Conservation (phyloP, 2,888 invertebrate species). For the Ornithoptera priamus region DNA sequence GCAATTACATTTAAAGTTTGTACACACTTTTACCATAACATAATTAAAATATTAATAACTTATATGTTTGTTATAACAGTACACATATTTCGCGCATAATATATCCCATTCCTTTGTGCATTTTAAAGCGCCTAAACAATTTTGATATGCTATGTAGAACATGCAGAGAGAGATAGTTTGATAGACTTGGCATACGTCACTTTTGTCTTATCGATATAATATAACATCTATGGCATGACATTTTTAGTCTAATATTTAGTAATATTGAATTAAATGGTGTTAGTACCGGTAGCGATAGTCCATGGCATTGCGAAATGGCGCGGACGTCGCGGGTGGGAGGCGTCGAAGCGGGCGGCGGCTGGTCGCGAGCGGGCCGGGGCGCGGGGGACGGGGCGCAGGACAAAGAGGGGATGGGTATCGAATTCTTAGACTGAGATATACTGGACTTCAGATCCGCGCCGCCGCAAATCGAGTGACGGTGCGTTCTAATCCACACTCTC, state of each 20-base stretch:
- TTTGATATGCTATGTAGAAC: slow-evolving; percentile 16
- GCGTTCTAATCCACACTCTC: slow-evolving; percentile 60
- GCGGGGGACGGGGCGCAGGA: slow-evolving; percentile 33
- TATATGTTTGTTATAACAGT: background rate
- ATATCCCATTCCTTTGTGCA: slow-evolving; percentile 26
- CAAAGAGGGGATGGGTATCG: slow-evolving; percentile 27
- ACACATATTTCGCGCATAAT: slow-evolving; percentile 5
- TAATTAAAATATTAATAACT: background rate
- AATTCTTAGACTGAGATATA: slow-evolving; percentile 26
- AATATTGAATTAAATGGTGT: slow-evolving; percentile 77
- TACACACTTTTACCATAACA: slow-evolving; percentile 8
- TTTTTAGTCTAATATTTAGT: slow-evolving; percentile 66
- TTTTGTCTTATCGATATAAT: slow-evolving; percentile 31
- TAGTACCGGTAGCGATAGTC: slow-evolving; percentile 81
- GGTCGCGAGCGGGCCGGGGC: slow-evolving; percentile 57
- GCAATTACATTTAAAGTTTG: slow-evolving; percentile 35
- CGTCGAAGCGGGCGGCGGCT: slow-evolving; percentile 64
- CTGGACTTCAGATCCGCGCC: slow-evolving; percentile 46
- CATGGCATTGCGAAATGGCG: slow-evolving; percentile 77
- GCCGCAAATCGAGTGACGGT: slow-evolving; percentile 66
- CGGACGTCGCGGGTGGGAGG: slow-evolving; percentile 70
- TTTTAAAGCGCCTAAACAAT: slow-evolving; percentile 23
- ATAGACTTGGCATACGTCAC: slow-evolving; percentile 24
- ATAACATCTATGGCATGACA: slow-evolving; percentile 52
- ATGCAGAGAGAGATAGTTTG: slow-evolving; percentile 25